These are phyloP conservation scores for Uria aalge DNA, from an alignment of 2,113 vertebrate species.

Conservation along the genomic window DNA sequence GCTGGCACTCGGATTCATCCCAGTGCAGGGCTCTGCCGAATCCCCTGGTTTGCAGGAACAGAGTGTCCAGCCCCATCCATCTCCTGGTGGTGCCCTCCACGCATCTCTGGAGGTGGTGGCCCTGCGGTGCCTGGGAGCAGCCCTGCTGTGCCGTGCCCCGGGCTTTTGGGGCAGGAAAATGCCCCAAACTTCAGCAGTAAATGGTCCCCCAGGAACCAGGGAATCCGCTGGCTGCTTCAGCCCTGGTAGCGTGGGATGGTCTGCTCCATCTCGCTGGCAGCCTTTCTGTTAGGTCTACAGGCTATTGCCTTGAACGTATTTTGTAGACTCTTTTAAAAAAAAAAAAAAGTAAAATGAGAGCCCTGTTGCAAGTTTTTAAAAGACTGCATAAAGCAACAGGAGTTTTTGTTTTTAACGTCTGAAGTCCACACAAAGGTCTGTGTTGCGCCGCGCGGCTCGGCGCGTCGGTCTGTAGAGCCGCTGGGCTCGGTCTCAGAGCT, in stretches of 20 bases:
- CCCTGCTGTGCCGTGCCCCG: background rate
- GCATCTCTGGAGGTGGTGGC: background rate
- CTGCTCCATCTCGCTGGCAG: background rate
- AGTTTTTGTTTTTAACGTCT: background rate
- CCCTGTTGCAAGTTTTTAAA: background rate
- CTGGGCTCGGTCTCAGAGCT: background rate
- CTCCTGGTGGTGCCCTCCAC: fast-evolving
- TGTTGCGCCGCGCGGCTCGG: fast-evolving
- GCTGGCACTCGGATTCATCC: fast-evolving
- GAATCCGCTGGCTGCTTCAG: background rate
- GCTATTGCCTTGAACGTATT: background rate
- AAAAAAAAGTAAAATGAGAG: background rate
- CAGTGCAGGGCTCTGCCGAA: background rate
- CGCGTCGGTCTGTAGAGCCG: background rate
- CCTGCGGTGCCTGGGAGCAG: background rate
- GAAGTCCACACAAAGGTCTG: background rate
- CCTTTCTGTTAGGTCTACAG: background rate
- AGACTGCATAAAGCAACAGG: background rate
- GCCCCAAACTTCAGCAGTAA: background rate
- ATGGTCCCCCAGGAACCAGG: background rate
- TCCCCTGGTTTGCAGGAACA: background rate
- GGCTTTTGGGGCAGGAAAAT: background rate
- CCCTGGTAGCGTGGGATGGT: background rate
- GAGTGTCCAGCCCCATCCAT: background rate
- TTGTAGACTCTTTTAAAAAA: background rate